Evolutionary conservation across 2,888 invertebrate genomes (phyloP), one percentile per base, ranked within the genome.

Genomic region (Trachelus iudaicus): DNA sequence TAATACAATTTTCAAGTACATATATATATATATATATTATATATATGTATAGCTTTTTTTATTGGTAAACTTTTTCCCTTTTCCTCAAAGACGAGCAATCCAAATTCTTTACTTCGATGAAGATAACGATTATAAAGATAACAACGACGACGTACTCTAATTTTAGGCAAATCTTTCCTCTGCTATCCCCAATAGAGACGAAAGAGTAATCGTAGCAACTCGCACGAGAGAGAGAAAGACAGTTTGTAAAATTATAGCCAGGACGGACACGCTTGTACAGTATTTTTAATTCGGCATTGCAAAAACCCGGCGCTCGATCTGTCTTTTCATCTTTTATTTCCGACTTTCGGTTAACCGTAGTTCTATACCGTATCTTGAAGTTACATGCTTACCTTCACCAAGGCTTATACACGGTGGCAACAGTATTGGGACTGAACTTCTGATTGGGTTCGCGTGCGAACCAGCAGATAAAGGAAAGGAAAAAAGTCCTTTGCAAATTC

Each of bases 271-370:
- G 86, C 86, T 87, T 89, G 89, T 89, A 89, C 89, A 89, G 89
- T 89, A 89, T 89, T 89, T 89, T 89, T 87, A 88, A 88, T 87
- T 88, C 82, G 84, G 83, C 82, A 83, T 77, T 56, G 40, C 69
- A 31, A 79, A 77, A 79, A 80, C 87, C 85, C 86, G 87, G 85
- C 85, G 85, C 79, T 23, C 79, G 83, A 85, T 85, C 80, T 84
- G 78, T 76, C 76, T 69, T 12, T 71, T 56, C 15, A 23, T 56
- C 6, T 56, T 56, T 56, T 56, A 56, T 23, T 23, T 56, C 11
- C 33, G 71, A 69, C 11, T 30, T 33, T 69, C 31, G 11, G 71
- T 30, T 71, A 56, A 56, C 40, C 23, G 23, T 23, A 56, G 9
- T 56, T 56, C 40, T 56, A 9, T 56, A 56, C 23, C 23, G 40